Percentiles rank a stretch among this genome's conserved stretches.
phyloP scores from a whole-genome alignment of 2,888 invertebrate genomes.

The Eudasyphora cyanicolor region DNA sequence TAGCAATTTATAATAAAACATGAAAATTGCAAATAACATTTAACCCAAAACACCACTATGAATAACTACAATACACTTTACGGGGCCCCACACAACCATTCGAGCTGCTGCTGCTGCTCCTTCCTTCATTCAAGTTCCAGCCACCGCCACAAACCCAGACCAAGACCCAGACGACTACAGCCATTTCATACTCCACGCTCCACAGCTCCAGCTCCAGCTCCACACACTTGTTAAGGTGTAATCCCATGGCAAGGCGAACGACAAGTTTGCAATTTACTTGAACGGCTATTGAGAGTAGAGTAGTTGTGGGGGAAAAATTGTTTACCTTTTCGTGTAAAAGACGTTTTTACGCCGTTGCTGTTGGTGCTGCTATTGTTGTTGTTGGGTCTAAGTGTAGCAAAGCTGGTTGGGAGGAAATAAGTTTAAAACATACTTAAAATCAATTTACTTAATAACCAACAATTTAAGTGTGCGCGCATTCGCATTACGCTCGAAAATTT shows the following conservation, averaged over 20 bases:
- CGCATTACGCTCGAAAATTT: constrained; percentile 60
- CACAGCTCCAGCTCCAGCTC: not conserved
- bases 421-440: constrained; percentile 79
- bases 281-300: constrained; percentile 49
- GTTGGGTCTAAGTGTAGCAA: constrained; percentile 16
- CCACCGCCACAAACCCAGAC: too few relatives aligned
- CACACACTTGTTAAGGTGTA: constrained; percentile 24
- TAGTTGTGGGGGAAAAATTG: constrained; percentile 49
- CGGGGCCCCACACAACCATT: not conserved
- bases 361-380: constrained; percentile 31
- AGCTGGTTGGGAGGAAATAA: constrained; percentile 69
- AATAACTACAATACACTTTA: constrained; percentile 23
- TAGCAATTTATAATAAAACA: constrained; percentile 57
- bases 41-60: constrained; percentile 58
- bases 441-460: constrained; percentile 80
- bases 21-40: constrained; percentile 63
- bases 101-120: too few relatives aligned
- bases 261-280: constrained; percentile 31
- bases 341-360: constrained; percentile 25
- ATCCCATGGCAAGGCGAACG: not conserved
- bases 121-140: constrained; percentile 2
- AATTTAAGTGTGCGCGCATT: constrained; percentile 76
- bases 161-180: not conserved
- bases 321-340: constrained; percentile 60
- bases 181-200: not conserved